These are phyloP conservation scores for Rhinogobio ventralis DNA, from an alignment of 2,797 vertebrate genomes.

Conservation along the genomic window DNA sequence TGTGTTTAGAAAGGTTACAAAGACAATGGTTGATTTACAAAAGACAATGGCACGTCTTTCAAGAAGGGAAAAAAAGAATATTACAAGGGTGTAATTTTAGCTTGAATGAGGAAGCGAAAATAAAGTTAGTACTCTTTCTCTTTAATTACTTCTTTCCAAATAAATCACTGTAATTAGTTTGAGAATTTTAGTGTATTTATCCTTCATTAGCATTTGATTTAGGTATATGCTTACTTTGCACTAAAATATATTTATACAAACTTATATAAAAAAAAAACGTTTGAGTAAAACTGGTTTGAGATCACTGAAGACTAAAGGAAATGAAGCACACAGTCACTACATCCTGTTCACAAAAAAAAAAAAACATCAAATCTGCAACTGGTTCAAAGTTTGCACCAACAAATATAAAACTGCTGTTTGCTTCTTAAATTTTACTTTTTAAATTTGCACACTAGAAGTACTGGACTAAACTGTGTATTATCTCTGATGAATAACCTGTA, in stretches of 20 bases:
- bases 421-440: no score
- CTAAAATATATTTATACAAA: background rate
- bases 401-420: background rate
- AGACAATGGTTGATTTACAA: background rate
- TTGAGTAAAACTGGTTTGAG: background rate
- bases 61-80: background rate
- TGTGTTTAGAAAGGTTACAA: background rate
- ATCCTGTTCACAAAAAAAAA: background rate
- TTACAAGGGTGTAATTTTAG: background rate
- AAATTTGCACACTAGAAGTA: background rate
- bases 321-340: background rate
- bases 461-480: no score
- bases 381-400: background rate
- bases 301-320: background rate
- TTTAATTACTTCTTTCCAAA: background rate
- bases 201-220: background rate
- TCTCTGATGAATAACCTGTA: background rate
- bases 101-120: background rate
- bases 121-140: background rate
- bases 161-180: background rate
- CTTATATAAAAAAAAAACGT: background rate
- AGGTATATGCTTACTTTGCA: background rate
- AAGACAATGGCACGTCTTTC: background rate
- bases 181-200: background rate
- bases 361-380: background rate